phyloP scores from a whole-genome alignment of 2,113 vertebrate species.

The Xiphophorus hellerii region DNA sequence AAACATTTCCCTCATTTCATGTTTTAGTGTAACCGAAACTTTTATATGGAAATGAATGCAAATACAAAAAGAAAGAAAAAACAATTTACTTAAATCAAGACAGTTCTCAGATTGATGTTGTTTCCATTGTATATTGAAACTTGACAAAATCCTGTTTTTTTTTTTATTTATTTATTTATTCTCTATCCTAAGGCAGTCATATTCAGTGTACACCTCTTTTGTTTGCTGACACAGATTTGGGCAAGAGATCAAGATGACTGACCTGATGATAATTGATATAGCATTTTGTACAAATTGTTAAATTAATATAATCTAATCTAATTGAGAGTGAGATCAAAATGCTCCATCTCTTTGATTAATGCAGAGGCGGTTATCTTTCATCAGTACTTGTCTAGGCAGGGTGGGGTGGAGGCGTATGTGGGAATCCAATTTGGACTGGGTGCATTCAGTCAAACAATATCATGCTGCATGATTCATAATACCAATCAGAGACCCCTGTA shows the following conservation, averaged over 20 bases:
- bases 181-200: conserved; percentile 4
- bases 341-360: conserved; percentile 78
- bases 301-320: conserved; percentile 75
- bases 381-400: conserved; percentile 62
- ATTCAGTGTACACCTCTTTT: conserved; percentile 7
- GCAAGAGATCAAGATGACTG: conserved; percentile 66
- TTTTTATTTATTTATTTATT: not conserved
- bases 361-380: conserved; percentile 76
- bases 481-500: conserved; percentile 36
- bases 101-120: not conserved
- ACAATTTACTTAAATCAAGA: conserved; percentile 19
- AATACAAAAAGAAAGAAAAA: conserved; percentile 22
- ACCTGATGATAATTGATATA: conserved; percentile 74
- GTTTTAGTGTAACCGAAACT: conserved; percentile 34
- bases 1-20: conserved; percentile 19
- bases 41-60: conserved; percentile 9
- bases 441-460: conserved; percentile 76
- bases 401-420: conserved; percentile 56
- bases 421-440: conserved; percentile 76
- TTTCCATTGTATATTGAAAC: not conserved
- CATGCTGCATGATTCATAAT: conserved; percentile 71
- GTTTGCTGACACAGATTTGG: conserved; percentile 33
- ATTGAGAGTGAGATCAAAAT: conserved; percentile 77
- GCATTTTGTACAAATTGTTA: conserved; percentile 72
- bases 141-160: conserved; percentile 3